Base-by-base conservation (phyloP, 92 coral and sea anemone species). In the Porites lobata region DNA sequence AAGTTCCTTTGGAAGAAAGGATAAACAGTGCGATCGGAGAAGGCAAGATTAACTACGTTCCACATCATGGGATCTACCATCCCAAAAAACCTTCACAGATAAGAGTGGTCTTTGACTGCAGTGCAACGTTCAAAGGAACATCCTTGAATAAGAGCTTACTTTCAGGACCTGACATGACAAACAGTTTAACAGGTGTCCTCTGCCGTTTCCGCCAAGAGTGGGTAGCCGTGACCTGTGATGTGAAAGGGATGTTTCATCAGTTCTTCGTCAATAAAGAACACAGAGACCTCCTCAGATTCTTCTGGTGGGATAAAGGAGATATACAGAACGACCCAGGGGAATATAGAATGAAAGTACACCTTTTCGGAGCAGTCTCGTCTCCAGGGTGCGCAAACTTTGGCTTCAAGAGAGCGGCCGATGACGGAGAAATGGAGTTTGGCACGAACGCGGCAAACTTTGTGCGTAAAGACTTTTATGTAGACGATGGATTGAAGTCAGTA, bases 311-410 rank as follows among this genome's bases (percentile, higher is more conserved):
- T 26, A 83, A 89, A 67, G 87, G 95, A 1, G 47, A 89, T 51
- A 1, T 78, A 64, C 86, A 90, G 74, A 75, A 74, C 14, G 56
- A 76, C 17, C 90, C 89, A 9, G 78, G 54, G 13, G 95, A 94
- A 22, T 89, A 94, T 70, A 86, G 91, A 26, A 94, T 92, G 92
- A 92, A 87, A 87, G 95, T 90, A 9, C 94, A 94, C 86, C 64
- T 94, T 1, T 90, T 90, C 69, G 95, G 93, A 3, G 95, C 95
- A 17, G 86, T 85, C 3, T 86, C 86, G 3, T 94, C 92, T 8
- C 91, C 95, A 22, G 95, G 90, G 15, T 94, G 95, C 43, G 91
- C 94, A 14, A 92, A 92, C 83, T 84, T 89, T 80, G 91, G 80
- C 38, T 89, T 89, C 86, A 92, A 84, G 78, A 47, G 65, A 50